These are phyloP conservation scores for Pao palembangensis DNA, from an alignment of 2,113 vertebrate genomes.

Conservation along the genomic window DNA sequence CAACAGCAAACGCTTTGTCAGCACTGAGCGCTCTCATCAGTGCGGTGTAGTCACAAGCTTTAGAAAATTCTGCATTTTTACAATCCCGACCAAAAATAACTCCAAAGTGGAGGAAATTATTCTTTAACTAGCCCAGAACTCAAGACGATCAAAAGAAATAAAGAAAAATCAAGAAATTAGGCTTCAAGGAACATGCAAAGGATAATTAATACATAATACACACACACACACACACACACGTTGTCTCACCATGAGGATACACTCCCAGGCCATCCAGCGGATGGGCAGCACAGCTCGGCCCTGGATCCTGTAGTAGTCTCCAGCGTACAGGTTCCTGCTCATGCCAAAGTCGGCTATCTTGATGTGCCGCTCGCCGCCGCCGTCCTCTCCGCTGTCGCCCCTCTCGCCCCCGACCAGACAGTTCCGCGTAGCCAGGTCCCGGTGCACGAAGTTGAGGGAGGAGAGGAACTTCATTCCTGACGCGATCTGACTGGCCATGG, in stretches of 20 bases:
- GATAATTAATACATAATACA: neutral
- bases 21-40: too few species aligned
- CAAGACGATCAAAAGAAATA: too few species aligned
- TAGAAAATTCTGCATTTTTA: too few species aligned
- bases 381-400: constrained; percentile 62
- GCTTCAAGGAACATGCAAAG: neutral
- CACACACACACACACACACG: constrained; percentile 1
- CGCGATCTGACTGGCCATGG: constrained; percentile 88
- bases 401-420: constrained; percentile 86
- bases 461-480: constrained; percentile 91
- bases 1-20: too few species aligned
- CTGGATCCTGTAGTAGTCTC: constrained; percentile 90
- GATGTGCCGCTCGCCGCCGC: constrained; percentile 82
- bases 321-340: constrained; percentile 89
- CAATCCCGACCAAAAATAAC: too few species aligned
- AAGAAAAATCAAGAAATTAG: neutral
- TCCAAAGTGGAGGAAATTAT: too few species aligned
- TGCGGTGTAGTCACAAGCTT: too few species aligned
- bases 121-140: too few species aligned
- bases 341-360: constrained; percentile 94
- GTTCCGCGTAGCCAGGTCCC: constrained; percentile 88
- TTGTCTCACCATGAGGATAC: constrained; percentile 87
- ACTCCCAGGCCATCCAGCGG: constrained; percentile 97
- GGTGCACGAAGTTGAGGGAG: constrained; percentile 89
- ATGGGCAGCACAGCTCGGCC: constrained; percentile 90